Percentiles rank a stretch among this genome's conserved stretches.
Conservation (phyloP, 2,888 invertebrate species). For the Drosophila dives region DNA sequence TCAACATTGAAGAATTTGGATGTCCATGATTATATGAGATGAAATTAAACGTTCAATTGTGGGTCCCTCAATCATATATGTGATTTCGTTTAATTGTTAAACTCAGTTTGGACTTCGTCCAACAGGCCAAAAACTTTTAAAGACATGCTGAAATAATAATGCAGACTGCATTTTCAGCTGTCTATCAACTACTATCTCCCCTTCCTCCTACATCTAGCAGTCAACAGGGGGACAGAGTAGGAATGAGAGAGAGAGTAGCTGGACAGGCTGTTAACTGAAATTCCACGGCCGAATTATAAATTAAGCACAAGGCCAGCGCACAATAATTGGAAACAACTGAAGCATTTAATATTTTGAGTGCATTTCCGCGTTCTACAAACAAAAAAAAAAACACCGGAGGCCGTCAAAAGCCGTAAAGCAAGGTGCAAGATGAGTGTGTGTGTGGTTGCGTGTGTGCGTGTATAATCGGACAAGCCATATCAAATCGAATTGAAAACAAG, state of each 20-base stretch:
- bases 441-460: neutral
- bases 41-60: no score
- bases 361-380: constrained; percentile 72
- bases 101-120: neutral
- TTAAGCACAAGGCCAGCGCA: constrained; percentile 66
- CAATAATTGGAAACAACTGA: constrained; percentile 78
- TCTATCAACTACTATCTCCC: neutral
- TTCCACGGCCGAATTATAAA: constrained; percentile 62
- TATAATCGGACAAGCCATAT: constrained; percentile 4
- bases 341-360: constrained; percentile 83
- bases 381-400: neutral
- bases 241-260: constrained; percentile 20
- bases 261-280: constrained; percentile 10
- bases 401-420: constrained; percentile 14
- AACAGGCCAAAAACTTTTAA: neutral
- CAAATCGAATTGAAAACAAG: constrained; percentile 37
- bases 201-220: neutral
- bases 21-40: no score
- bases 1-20: no score
- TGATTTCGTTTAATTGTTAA: neutral
- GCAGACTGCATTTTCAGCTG: neutral
- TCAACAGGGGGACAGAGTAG: neutral
- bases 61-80: no score
- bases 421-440: constrained; percentile 14
- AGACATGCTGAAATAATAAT: neutral